These are phyloP conservation scores for Nomada fabriciana DNA, from an alignment of 2,888 invertebrate genomes.

Conservation along the genomic window DNA sequence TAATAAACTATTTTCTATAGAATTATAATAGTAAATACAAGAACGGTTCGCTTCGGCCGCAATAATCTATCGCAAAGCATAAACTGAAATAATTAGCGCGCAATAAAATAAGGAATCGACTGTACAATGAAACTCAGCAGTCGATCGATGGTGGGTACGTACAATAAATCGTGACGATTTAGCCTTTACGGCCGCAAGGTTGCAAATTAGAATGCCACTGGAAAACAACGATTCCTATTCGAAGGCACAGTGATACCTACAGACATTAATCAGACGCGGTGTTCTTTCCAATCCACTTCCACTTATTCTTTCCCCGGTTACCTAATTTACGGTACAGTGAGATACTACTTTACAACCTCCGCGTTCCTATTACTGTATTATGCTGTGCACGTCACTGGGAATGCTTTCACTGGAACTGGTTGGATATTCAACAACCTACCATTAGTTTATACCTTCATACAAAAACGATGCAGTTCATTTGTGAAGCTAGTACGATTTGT, in stretches of 20 bases:
- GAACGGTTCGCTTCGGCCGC: slow-evolving; percentile 1
- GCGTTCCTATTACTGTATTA: slow-evolving; percentile 14
- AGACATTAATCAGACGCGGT: slow-evolving; percentile 55
- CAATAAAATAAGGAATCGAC: slow-evolving; percentile 4
- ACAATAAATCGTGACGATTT: slow-evolving; percentile 9
- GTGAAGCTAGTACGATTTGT: not conserved
- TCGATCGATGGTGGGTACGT: not conserved
- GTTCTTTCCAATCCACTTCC: slow-evolving; percentile 47
- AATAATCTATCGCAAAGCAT: slow-evolving; percentile 17
- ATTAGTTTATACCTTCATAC: not conserved
- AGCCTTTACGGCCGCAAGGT: slow-evolving; percentile 5
- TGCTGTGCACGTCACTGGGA: slow-evolving; percentile 18
- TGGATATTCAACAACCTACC: slow-evolving; percentile 22
- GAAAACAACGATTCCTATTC: slow-evolving; percentile 3
- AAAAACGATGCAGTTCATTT: slow-evolving; percentile 5
- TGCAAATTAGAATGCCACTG: slow-evolving; percentile 18
- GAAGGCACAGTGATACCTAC: slow-evolving; percentile 49
- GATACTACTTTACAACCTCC: slow-evolving; percentile 31
- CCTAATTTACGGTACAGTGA: slow-evolving; percentile 39
- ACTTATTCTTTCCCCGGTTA: slow-evolving; percentile 38
- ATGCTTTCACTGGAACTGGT: slow-evolving; percentile 31
- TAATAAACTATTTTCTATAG: slow-evolving; percentile 30
- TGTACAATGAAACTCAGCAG: not conserved
- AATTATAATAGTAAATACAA: slow-evolving; percentile 2
- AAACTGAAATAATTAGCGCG: slow-evolving; percentile 28